These are phyloP conservation scores for Dendroctonus ponderosae DNA, from an alignment of 1,140 invertebrate genomes.

Conservation along the genomic window DNA sequence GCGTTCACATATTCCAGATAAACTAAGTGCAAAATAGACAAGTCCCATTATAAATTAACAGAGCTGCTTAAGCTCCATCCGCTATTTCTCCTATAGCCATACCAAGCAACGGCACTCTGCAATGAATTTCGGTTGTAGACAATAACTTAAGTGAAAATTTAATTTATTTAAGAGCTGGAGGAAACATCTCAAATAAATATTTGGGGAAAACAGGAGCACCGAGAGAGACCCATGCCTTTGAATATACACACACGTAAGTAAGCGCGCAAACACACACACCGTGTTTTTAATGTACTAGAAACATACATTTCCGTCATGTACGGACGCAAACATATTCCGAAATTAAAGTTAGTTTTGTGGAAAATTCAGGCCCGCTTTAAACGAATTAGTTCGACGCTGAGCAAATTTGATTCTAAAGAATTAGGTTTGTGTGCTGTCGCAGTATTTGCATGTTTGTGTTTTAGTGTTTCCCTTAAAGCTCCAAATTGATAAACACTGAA, in stretches of 20 bases:
- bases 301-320: slow-evolving; percentile 20
- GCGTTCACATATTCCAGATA: no score
- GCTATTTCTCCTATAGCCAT: no score
- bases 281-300: slow-evolving; percentile 26
- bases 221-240: slow-evolving; percentile 7
- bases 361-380: slow-evolving; percentile 11
- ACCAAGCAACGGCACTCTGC: slow-evolving; percentile 12
- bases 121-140: slow-evolving; percentile 20
- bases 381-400: background rate
- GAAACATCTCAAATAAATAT: slow-evolving; percentile 34
- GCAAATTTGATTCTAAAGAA: slow-evolving; percentile 9
- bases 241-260: slow-evolving; percentile 10
- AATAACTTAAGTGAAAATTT: slow-evolving; percentile 33
- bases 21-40: no score
- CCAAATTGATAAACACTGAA: no score
- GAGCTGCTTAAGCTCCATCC: no score
- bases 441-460: no score
- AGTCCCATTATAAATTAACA: no score
- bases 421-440: background rate
- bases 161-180: slow-evolving; percentile 31
- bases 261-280: slow-evolving; percentile 3
- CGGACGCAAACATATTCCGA: slow-evolving; percentile 5
- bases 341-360: slow-evolving; percentile 18
- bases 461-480: no score
- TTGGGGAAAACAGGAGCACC: slow-evolving; percentile 22